Conservation (phyloP, 2,797 vertebrate genomes). For the Sciurus carolinensis region DNA sequence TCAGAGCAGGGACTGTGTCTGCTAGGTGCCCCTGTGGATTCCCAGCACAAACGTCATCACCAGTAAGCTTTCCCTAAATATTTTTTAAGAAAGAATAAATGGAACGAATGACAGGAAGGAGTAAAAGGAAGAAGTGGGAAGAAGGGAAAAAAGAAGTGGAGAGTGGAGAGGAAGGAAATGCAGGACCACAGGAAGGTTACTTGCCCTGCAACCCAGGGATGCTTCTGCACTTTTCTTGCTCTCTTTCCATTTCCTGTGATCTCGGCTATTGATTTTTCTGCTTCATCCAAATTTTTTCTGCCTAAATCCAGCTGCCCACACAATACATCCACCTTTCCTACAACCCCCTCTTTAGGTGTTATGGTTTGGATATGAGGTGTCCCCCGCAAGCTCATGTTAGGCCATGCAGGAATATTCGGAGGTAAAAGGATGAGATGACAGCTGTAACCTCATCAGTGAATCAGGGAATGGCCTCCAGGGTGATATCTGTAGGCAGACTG, state of each 20-base stretch:
- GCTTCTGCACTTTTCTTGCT: neutral
- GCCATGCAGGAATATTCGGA: no score
- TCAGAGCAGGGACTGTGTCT: neutral
- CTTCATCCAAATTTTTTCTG: neutral
- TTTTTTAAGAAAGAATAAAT: neutral
- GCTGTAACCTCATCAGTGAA: no score
- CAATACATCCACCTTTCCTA: neutral
- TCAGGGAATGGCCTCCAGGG: no score
- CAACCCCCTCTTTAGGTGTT: neutral
- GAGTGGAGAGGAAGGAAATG: neutral
- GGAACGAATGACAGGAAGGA: neutral
- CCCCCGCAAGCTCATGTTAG: no score
- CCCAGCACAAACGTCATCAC: neutral
- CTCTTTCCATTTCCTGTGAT: neutral
- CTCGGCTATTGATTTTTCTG: neutral
- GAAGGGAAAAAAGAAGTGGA: no score
- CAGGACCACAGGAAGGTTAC: neutral
- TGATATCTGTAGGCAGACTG: no score
- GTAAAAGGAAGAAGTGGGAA: no score
- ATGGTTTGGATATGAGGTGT: no score
- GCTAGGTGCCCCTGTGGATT: neutral
- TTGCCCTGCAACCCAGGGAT: neutral
- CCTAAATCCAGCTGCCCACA: constrained; percentile 22
- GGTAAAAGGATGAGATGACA: no score
- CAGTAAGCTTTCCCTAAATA: neutral